Conservation (phyloP, 37 sponge, comb jelly and placozoan species). For the Halichondria panicea region DNA sequence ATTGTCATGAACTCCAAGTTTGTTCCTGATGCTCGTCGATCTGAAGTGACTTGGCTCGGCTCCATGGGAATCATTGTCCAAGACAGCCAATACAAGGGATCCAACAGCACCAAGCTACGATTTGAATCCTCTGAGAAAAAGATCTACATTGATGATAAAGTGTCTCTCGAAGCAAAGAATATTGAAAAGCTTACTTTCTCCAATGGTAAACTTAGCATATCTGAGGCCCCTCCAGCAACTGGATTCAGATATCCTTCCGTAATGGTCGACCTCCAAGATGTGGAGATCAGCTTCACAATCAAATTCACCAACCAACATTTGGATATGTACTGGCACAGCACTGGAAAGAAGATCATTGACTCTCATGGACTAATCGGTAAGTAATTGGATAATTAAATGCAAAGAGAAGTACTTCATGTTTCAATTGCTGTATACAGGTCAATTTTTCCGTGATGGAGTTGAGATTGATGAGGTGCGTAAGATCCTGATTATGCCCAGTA, state of each 20-base stretch:
- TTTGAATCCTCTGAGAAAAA: slow-evolving; percentile 14
- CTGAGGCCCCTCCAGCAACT: slow-evolving; percentile 17
- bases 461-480: slow-evolving; percentile 29
- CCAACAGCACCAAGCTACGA: slow-evolving; percentile 17
- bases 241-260: slow-evolving; percentile 33
- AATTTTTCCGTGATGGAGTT: slow-evolving; percentile 53
- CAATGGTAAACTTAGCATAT: slow-evolving; percentile 30
- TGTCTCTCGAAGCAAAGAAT: slow-evolving; percentile 11
- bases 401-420: not conserved
- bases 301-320: slow-evolving; percentile 31
- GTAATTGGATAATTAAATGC: not conserved
- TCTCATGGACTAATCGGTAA: slow-evolving; percentile 46
- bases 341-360: slow-evolving; percentile 17
- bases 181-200: slow-evolving; percentile 16
- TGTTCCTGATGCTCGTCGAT: slow-evolving; percentile 31
- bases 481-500: slow-evolving; percentile 35
- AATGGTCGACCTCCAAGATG: slow-evolving; percentile 9
- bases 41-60: slow-evolving; percentile 37
- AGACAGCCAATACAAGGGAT: slow-evolving; percentile 13
- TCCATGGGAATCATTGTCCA: slow-evolving; percentile 33
- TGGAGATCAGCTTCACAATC: slow-evolving; percentile 23
- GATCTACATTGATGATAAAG: slow-evolving; percentile 30
- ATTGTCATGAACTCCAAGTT: slow-evolving; percentile 34
- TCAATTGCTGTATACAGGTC: slow-evolving; percentile 16
- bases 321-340: slow-evolving; percentile 47